phyloP scores from a whole-genome alignment of 2,797 vertebrate genomes.

The Poecile montanus region DNA sequence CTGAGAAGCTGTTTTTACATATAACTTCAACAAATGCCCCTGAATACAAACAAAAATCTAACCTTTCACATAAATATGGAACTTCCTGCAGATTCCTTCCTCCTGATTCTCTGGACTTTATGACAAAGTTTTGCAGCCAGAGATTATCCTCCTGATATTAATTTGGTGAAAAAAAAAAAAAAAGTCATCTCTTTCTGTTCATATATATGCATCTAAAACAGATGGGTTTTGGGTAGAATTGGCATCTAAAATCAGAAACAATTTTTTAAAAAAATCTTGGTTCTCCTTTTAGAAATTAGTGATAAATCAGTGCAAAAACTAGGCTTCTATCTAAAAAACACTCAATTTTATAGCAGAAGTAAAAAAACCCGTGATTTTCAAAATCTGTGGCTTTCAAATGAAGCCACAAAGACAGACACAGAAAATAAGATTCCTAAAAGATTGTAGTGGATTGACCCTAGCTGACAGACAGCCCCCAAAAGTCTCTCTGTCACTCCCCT shows the following conservation, averaged over 20 bases:
- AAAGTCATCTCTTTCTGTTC: background rate
- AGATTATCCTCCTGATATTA: background rate
- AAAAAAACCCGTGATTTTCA: background rate
- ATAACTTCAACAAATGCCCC: background rate
- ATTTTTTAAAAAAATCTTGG: accelerated
- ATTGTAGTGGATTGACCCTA: background rate
- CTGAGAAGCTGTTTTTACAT: background rate
- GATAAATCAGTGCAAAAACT: background rate
- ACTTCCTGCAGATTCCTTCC: background rate
- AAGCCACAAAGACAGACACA: background rate
- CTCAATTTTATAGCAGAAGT: background rate
- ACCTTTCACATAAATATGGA: background rate
- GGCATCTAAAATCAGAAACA: background rate
- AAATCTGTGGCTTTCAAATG: background rate
- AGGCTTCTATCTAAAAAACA: background rate
- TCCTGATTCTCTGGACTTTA: background rate
- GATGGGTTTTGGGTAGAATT: background rate
- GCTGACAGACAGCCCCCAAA: background rate
- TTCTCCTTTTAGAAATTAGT: background rate
- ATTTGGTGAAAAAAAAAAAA: background rate
- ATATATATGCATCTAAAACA: background rate
- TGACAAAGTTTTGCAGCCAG: background rate
- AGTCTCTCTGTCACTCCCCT: background rate
- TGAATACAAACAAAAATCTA: background rate
- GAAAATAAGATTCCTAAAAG: background rate